Base-by-base conservation (phyloP, 2,888 invertebrate species). In the Zeuzera pyrina region DNA sequence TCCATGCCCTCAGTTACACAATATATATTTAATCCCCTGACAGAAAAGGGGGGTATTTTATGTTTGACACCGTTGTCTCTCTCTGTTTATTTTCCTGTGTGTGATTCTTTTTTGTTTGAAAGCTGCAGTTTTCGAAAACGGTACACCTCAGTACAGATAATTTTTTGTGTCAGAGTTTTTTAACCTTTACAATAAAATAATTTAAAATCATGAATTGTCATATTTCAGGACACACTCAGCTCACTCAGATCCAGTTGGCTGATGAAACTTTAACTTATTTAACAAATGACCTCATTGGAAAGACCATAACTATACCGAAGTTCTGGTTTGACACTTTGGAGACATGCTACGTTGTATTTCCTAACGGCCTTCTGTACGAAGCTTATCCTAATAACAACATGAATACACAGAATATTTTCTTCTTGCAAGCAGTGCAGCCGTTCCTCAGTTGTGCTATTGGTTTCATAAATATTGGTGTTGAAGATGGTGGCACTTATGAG, bases 401-500 rank as follows among this genome's bases (percentile, higher is more conserved):
- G 0, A 39, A 51, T 1, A 33, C 41, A 6, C 27, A 33, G 0
- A 44, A 52, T 10, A 32, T 47, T 0, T 45, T 36, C 12, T 49
- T 47, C 15, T 7, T 35, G 8, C 3, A 26, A 0, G 36, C 52
- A 1, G 49, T 34, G 0, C 36, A 43, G 3, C 57, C 57, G 1
- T 66, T 60, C 35, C 47, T 43, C 1, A 35, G 44, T 11, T 70
- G 69, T 14, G 39, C 33, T 0, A 43, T 66, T 12, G 49, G 42
- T 0, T 60, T 71, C 39, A 34, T 39, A 3, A 52, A 54, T 3
- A 44, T 57, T 0, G 46, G 49, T 1, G 34, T 36, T 0, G 46
- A 45, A 0, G 37, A 44, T 21, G 54, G 57, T 25, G 70, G 70
- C 0, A 60, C 61, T 0, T 72, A 70, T 21, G 57, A 66, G 36